Conservation (phyloP, 2,888 invertebrate genomes). For the Noctua janthina region DNA sequence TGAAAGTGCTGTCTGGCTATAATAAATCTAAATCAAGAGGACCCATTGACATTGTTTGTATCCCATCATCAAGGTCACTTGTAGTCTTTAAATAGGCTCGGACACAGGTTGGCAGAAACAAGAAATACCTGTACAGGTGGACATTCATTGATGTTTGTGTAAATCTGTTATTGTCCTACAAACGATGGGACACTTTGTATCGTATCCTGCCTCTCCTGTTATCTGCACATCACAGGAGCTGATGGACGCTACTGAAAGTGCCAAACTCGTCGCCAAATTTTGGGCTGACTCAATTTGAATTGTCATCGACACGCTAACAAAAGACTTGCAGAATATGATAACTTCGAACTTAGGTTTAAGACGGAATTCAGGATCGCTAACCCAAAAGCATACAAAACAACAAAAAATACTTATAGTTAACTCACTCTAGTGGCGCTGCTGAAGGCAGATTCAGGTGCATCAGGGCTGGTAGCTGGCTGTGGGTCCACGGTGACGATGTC, state of each 20-base stretch:
- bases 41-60: neutral
- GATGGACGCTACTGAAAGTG: no score
- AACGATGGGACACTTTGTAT: no score
- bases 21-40: neutral
- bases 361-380: neutral
- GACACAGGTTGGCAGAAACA: no score
- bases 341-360: neutral
- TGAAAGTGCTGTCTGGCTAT: neutral
- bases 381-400: neutral
- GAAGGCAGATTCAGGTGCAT: slow-evolving; percentile 91
- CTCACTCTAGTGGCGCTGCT: slow-evolving; percentile 92
- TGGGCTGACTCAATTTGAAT: no score
- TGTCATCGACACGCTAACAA: no score
- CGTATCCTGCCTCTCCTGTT: no score
- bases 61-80: neutral
- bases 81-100: no score
- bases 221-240: no score
- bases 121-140: no score
- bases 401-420: neutral
- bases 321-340: neutral
- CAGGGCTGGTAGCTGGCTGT: slow-evolving; percentile 82
- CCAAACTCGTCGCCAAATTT: no score
- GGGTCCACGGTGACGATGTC: slow-evolving; percentile 91
- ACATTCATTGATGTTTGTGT: no score
- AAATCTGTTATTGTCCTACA: no score